Evolutionary conservation across 2,888 invertebrate genomes (phyloP).

Genomic region (Aleiodes leptofemur): DNA sequence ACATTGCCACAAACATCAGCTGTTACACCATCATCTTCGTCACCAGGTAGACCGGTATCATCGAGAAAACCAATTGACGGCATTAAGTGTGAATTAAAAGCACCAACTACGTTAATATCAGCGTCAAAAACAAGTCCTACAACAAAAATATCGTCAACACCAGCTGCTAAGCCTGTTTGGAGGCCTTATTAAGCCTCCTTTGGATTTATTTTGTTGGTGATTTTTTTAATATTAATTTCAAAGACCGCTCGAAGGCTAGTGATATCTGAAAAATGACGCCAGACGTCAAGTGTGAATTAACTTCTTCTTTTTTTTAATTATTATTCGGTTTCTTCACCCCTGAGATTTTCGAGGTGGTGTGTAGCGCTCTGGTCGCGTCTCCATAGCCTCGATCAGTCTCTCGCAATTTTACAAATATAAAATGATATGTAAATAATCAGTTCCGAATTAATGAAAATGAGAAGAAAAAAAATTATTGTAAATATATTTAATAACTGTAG

Average conservation of each 20-base stretch:
- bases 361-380: constrained; percentile 10
- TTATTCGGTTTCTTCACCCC: background rate
- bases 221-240: background rate
- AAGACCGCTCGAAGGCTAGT: constrained; percentile 67
- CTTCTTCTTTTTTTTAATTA: background rate
- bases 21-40: constrained; percentile 59
- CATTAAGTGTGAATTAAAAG: constrained; percentile 67
- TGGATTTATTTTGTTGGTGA: background rate
- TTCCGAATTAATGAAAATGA: background rate
- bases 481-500: constrained; percentile 56
- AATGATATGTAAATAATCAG: constrained; percentile 31
- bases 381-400: background rate
- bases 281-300: constrained; percentile 54
- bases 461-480: background rate
- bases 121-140: constrained; percentile 66
- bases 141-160: constrained; percentile 66
- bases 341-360: background rate
- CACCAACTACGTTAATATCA: constrained; percentile 65
- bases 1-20: constrained; percentile 58
- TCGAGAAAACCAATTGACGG: constrained; percentile 61
- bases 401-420: background rate
- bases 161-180: constrained; percentile 69
- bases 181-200: constrained; percentile 67
- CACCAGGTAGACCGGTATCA: constrained; percentile 58
- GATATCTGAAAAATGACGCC: constrained; percentile 55